phyloP scores from a whole-genome alignment of 2,888 invertebrate species.

The Syrista parreyssii region DNA sequence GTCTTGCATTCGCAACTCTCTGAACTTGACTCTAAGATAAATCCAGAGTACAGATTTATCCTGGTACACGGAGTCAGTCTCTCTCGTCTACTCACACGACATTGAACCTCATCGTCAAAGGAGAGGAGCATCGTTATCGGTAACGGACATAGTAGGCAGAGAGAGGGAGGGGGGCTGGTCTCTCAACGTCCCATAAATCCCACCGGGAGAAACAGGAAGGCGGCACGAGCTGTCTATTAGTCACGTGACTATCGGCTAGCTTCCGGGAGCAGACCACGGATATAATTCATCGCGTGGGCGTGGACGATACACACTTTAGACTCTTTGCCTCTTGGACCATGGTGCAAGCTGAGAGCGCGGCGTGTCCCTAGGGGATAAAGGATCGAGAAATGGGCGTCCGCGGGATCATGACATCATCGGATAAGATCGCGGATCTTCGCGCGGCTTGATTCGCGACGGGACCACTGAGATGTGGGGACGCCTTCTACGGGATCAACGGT shows the following conservation, averaged over 20 bases:
- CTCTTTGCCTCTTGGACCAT: background rate
- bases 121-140: background rate
- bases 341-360: background rate
- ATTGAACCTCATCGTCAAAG: background rate
- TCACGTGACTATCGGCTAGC: slow-evolving; percentile 1
- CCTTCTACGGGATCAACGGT: background rate
- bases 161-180: background rate
- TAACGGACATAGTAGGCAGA: background rate
- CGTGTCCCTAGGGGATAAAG: background rate
- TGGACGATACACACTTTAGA: background rate
- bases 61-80: background rate
- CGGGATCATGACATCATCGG: background rate
- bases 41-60: background rate
- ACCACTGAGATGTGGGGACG: background rate
- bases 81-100: background rate
- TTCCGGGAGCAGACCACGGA: slow-evolving; percentile 1
- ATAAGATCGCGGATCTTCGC: background rate
- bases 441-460: background rate
- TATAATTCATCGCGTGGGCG: slow-evolving; percentile 7
- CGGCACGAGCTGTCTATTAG: slow-evolving; percentile 5
- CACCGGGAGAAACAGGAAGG: slow-evolving; percentile 1
- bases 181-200: background rate
- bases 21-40: background rate
- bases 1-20: background rate
- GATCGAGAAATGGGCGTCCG: background rate